These are phyloP conservation scores for Telmatochromis sp. DNA, from an alignment of 2,113 vertebrate species.

Conservation along the genomic window DNA sequence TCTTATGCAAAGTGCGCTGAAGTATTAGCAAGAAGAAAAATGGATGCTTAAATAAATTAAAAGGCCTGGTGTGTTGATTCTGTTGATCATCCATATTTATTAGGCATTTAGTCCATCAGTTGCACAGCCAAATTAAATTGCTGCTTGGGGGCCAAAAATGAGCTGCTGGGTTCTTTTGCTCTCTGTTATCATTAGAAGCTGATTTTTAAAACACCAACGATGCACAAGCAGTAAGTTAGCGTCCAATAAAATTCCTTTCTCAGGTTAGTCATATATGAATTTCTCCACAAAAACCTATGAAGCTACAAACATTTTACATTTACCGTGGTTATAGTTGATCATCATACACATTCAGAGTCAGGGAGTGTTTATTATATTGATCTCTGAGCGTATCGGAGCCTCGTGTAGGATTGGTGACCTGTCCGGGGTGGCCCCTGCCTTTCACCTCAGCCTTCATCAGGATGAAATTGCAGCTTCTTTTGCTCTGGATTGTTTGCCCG, in stretches of 20 bases:
- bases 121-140: not conserved
- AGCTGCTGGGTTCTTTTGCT: not conserved
- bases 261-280: not conserved
- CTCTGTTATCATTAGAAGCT: not conserved
- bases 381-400: not conserved
- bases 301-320: not conserved
- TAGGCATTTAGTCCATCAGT: not conserved
- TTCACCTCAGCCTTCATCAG: not conserved
- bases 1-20: not conserved
- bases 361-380: not conserved
- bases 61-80: not conserved
- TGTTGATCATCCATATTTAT: not conserved
- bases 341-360: not conserved
- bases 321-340: fast-evolving
- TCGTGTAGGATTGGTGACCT: not conserved
- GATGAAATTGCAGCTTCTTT: not conserved
- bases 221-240: not conserved
- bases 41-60: not conserved
- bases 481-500: not conserved
- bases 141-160: not conserved
- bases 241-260: not conserved
- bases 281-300: not conserved
- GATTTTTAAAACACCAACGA: not conserved
- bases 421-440: not conserved
- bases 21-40: not conserved